phyloP scores from a whole-genome alignment of 2,113 vertebrate genomes.

The Microtus richardsoni region DNA sequence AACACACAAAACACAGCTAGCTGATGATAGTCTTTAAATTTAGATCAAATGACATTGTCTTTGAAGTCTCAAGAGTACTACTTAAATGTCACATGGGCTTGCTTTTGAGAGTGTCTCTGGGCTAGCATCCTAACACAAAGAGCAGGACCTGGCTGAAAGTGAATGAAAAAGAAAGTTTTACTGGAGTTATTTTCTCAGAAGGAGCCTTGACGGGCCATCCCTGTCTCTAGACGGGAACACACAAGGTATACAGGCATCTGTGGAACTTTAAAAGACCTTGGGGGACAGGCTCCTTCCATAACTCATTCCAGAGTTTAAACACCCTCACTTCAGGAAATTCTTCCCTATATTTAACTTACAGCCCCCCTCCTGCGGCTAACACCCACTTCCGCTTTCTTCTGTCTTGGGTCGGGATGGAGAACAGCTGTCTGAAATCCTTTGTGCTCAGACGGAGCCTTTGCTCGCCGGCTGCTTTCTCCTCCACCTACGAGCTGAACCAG shows the following conservation, averaged over 20 bases:
- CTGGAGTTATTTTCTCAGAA: conserved; percentile 56
- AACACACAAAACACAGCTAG: conserved; percentile 47
- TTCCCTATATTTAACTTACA: conserved; percentile 80
- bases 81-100: not conserved
- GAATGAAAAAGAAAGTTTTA: conserved; percentile 70
- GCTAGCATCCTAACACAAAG: conserved; percentile 21
- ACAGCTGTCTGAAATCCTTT: conserved; percentile 73
- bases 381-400: conserved; percentile 79
- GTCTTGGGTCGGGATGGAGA: conserved; percentile 75
- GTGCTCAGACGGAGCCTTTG: conserved; percentile 22
- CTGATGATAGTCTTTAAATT: conserved; percentile 65
- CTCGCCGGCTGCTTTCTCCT: not conserved
- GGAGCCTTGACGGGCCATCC: conserved; percentile 47
- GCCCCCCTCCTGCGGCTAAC: conserved; percentile 76
- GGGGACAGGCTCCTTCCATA: conserved; percentile 74
- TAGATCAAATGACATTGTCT: conserved; percentile 69
- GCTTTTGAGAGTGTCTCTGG: not conserved
- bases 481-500: conserved; percentile 14
- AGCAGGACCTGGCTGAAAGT: conserved; percentile 53
- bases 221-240: conserved; percentile 69
- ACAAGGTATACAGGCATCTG: conserved; percentile 74
- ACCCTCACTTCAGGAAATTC: conserved; percentile 82
- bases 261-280: conserved; percentile 78
- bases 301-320: conserved; percentile 81
- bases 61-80: conserved; percentile 59